Conservation (phyloP, 2,888 invertebrate species). For the Euzophera pinguis region DNA sequence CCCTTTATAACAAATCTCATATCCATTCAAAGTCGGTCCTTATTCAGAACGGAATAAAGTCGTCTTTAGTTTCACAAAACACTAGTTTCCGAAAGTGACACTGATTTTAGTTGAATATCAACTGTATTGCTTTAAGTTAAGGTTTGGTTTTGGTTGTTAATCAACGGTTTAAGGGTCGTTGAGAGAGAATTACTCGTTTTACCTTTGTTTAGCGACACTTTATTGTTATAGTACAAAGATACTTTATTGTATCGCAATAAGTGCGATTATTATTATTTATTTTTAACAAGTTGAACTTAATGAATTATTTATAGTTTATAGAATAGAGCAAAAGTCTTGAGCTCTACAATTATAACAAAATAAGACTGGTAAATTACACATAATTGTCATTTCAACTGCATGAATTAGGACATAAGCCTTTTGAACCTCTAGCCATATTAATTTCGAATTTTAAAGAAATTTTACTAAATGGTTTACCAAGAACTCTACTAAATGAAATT, state of each 20-base stretch:
- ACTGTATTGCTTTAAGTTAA: background rate
- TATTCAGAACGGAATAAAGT: slow-evolving; percentile 17
- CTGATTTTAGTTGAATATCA: background rate
- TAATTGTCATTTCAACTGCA: no score
- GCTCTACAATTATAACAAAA: no score
- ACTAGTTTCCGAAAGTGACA: background rate
- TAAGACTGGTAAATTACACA: no score
- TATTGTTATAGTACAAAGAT: slow-evolving; percentile 23
- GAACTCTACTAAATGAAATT: no score
- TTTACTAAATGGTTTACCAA: no score
- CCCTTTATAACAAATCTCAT: slow-evolving; percentile 25
- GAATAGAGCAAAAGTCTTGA: no score
- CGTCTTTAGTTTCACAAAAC: slow-evolving; percentile 13
- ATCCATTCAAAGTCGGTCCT: slow-evolving; percentile 20
- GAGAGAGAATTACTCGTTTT: slow-evolving; percentile 29
- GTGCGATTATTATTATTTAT: slow-evolving; percentile 4
- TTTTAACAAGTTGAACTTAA: background rate
- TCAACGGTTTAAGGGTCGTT: slow-evolving; percentile 22
- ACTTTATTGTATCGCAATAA: slow-evolving; percentile 2
- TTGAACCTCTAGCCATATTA: no score
- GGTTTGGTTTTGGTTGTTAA: slow-evolving; percentile 4
- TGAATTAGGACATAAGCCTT: no score
- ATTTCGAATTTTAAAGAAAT: no score
- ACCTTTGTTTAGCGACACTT: slow-evolving; percentile 40
- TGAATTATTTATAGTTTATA: no score